Evolutionary conservation across 2,797 vertebrate species (phyloP).

Genomic region (Malurus leucopterus): DNA sequence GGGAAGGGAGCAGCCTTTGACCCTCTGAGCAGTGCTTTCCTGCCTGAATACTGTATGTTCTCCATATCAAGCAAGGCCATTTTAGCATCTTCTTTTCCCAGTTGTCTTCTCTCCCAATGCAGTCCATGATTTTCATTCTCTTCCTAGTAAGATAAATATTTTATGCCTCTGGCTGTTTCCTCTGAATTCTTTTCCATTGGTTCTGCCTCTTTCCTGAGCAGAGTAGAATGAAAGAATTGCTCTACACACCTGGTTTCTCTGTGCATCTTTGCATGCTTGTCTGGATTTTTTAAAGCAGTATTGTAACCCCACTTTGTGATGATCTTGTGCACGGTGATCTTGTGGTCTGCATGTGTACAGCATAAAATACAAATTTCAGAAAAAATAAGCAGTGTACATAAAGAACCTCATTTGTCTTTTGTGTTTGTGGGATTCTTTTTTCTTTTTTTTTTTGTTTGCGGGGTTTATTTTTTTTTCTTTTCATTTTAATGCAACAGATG

Average conservation of each 20-base stretch:
- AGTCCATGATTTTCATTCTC: background rate
- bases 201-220: background rate
- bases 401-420: background rate
- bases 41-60: background rate
- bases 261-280: background rate
- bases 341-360: background rate
- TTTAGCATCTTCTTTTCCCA: background rate
- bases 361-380: background rate
- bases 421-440: background rate
- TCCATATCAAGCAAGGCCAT: background rate
- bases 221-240: background rate
- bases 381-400: background rate
- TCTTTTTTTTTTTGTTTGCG: background rate
- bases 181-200: background rate
- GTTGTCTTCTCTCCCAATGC: rapidly evolving
- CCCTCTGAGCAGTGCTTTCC: background rate
- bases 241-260: background rate
- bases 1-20: background rate
- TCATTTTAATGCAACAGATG: background rate
- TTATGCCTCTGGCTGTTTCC: background rate
- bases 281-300: background rate
- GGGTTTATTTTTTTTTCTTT: background rate
- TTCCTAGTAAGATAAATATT: background rate
- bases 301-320: background rate
- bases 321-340: background rate